A percentile compares a stretch with the other conserved stretches of the same genome.
Evolutionary conservation across 2,113 vertebrate genomes (phyloP).

Genomic region (Falcunculus frontatus): DNA sequence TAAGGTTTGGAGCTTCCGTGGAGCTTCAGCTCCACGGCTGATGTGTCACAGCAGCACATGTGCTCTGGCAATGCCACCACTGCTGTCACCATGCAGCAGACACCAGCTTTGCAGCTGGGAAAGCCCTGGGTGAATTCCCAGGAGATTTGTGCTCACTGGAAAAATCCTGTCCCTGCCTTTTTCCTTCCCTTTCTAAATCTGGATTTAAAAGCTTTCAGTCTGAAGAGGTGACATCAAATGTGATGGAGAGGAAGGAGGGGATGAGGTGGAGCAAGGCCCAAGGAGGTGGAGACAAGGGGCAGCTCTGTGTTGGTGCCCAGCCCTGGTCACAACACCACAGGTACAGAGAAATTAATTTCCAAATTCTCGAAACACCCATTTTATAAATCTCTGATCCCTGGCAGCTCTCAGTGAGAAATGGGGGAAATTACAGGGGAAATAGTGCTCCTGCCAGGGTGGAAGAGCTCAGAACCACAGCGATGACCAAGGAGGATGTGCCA

Average conservation of each 20-base stretch:
- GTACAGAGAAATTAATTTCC: neutral
- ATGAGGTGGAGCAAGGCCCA: neutral
- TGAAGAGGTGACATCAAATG: neutral
- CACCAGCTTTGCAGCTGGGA: neutral
- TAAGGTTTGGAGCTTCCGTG: neutral
- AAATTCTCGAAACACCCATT: neutral
- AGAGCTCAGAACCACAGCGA: neutral
- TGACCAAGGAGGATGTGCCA: neutral
- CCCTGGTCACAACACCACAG: neutral
- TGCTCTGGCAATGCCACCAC: neutral
- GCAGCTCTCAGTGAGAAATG: neutral
- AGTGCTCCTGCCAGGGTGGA: neutral
- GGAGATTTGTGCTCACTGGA: neutral
- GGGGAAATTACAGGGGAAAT: neutral
- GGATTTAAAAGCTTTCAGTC: neutral
- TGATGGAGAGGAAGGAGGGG: neutral
- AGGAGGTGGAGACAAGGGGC: fast-evolving
- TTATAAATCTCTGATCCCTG: neutral
- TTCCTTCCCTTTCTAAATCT: neutral
- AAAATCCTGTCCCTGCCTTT: neutral
- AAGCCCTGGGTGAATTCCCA: neutral
- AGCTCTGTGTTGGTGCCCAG: neutral
- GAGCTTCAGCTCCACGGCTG: neutral
- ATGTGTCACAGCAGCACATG: neutral
- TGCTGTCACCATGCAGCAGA: fast-evolving